Base-by-base conservation (phyloP, 2,797 vertebrate species). In the Kryptopterus vitreolus region DNA sequence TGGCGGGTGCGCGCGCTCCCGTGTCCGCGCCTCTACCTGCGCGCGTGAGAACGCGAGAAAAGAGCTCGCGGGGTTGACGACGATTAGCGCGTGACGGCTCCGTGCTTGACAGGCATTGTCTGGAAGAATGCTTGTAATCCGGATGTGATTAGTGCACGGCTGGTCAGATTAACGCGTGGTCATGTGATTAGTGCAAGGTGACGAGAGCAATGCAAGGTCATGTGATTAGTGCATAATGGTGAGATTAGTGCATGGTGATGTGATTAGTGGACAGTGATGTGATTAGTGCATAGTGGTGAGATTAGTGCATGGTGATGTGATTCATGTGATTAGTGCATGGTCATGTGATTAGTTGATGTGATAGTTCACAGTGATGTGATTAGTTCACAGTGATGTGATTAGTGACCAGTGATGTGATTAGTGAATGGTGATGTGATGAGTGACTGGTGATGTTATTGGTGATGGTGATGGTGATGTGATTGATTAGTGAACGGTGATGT, bases 21-120 rank as follows among this genome's bases (percentile, higher is more conserved):
- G 70, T 6, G 66, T 72, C 61, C 29, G n/a, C 22, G 6, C 10
- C 10, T 43, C 65, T 77, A 66, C 50, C 76, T 77, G 80, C 61
- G 63, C 82, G 81, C 81, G 58, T 80, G 75, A 84, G 80, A 85
- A 83, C 8, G 8, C 38, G 38, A 43, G 38, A 43, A n/a, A 59
- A 77, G 63, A 69, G 66, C 46, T 69, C 66, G 46, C 26, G 22
- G 16, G n/a, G 24, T 69, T 69, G 66, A 82, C 81, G 70, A 63
- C 75, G 3, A 58, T 70, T 52, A 35, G 55, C 33, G 63, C 48
- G 35, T 81, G 77, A 69, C 53, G 66, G 66, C 52, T 79, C n/a
- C 4, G 26, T 50, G 62, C 35, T 50, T 76, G 79, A 58, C 79
- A 63, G 48, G 50, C 24, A 65, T 74, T 82, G 66, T 77, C 52